Evolutionary conservation across 2,888 invertebrate species (phyloP).

Genomic region (Hololepta plana): DNA sequence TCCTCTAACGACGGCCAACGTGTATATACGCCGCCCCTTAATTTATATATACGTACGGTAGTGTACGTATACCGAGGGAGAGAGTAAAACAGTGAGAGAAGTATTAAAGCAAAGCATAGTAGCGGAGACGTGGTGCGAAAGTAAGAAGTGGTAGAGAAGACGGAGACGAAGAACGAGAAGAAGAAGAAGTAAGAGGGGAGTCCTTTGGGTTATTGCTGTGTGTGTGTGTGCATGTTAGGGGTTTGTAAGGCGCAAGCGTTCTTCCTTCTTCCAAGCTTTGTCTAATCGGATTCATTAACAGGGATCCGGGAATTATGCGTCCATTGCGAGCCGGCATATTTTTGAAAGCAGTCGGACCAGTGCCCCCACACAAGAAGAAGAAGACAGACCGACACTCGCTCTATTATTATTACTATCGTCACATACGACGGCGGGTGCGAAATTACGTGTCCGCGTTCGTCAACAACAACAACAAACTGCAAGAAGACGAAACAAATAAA

Average conservation of each 20-base stretch:
- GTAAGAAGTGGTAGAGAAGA: slow-evolving; percentile 13
- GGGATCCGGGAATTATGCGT: slow-evolving; percentile 35
- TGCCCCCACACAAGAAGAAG: slow-evolving; percentile 24
- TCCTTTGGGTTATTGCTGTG: too few species aligned
- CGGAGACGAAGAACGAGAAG: slow-evolving; percentile 7
- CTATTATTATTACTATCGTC: too few species aligned
- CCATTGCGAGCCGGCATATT: slow-evolving; percentile 33
- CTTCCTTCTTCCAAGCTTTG: slow-evolving; percentile 29
- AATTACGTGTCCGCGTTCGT: slow-evolving; percentile 10
- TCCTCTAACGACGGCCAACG: slow-evolving; percentile 26
- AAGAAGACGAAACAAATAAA: too few species aligned
- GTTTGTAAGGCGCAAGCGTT: slow-evolving; percentile 27
- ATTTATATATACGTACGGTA: slow-evolving; percentile 31
- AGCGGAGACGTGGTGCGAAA: slow-evolving; percentile 14
- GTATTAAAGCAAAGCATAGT: slow-evolving; percentile 17
- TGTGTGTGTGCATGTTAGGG: too few species aligned
- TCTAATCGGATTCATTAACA: slow-evolving; percentile 42
- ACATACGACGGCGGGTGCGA: slow-evolving; percentile 16
- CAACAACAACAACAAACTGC: slow-evolving; percentile 1
- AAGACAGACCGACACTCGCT: slow-evolving; percentile 14
- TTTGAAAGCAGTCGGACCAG: slow-evolving; percentile 30
- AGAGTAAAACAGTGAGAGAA: slow-evolving; percentile 31
- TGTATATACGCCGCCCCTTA: slow-evolving; percentile 30
- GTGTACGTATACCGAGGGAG: too few species aligned
- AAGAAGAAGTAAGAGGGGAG: slow-evolving; percentile 15